Percentiles rank a stretch among this genome's conserved stretches.
Evolutionary conservation across 1,140 invertebrate species (phyloP).

Genomic region (Phymastichus coffea): DNA sequence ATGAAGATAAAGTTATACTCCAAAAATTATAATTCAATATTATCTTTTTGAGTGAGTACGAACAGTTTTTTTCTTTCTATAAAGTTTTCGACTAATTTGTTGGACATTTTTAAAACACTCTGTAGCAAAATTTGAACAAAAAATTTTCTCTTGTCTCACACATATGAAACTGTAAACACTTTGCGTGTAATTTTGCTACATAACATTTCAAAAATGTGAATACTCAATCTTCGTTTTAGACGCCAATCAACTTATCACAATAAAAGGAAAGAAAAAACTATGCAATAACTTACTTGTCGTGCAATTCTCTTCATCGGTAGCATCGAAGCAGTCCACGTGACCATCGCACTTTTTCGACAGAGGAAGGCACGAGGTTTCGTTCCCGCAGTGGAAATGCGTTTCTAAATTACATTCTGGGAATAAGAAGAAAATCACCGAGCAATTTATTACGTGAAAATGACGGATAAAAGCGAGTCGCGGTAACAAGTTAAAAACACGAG

Average conservation of each 20-base stretch:
- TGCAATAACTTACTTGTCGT: slow-evolving; percentile 62
- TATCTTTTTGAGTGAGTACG: too few species aligned
- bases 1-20: slow-evolving; percentile 18
- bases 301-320: slow-evolving; percentile 76
- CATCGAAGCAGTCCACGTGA: slow-evolving; percentile 78
- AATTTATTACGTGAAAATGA: not conserved
- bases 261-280: slow-evolving; percentile 27
- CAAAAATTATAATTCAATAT: not conserved
- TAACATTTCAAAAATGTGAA: not conserved
- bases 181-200: not conserved
- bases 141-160: too few species aligned
- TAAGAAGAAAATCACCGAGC: slow-evolving; percentile 21
- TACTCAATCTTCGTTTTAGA: slow-evolving; percentile 5
- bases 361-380: slow-evolving; percentile 73
- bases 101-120: too few species aligned
- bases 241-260: not conserved
- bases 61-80: too few species aligned
- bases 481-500: not conserved
- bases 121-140: too few species aligned
- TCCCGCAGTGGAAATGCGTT: slow-evolving; percentile 75
- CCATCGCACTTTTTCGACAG: slow-evolving; percentile 71
- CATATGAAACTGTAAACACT: too few species aligned
- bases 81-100: too few species aligned
- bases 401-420: slow-evolving; percentile 68
- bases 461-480: not conserved